These are phyloP conservation scores for Auanema sp. DNA, from an alignment of 2,888 invertebrate species.

Conservation along the genomic window DNA sequence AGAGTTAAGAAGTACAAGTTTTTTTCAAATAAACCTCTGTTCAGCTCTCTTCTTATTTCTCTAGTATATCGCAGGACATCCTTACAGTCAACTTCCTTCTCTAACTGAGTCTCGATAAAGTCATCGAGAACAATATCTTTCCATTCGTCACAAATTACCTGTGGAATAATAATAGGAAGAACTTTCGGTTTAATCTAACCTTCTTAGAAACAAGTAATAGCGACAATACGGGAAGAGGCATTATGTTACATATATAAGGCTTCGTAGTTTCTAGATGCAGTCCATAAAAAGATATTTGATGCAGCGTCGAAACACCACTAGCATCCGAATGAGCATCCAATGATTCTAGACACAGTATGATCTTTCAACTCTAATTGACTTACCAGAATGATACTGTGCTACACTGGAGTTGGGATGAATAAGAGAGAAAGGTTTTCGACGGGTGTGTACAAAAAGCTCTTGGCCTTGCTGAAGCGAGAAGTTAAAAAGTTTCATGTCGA, in stretches of 20 bases:
- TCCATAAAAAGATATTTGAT: slow-evolving; percentile 54
- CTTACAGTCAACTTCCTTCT: slow-evolving; percentile 24
- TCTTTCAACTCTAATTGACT: background rate
- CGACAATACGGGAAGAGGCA: slow-evolving; percentile 42
- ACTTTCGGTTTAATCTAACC: slow-evolving; percentile 12
- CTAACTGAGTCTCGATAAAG: slow-evolving; percentile 37
- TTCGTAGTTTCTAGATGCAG: slow-evolving; percentile 58
- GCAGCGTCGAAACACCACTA: slow-evolving; percentile 27
- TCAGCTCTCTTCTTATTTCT: slow-evolving; percentile 32
- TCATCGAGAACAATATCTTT: slow-evolving; percentile 31
- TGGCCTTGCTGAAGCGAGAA: slow-evolving; percentile 47
- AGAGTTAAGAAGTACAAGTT: background rate
- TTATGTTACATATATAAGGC: slow-evolving; percentile 49
- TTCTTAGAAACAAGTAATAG: slow-evolving; percentile 42
- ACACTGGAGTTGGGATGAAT: slow-evolving; percentile 58
- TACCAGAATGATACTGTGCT: slow-evolving; percentile 48
- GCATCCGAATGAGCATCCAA: slow-evolving; percentile 33
- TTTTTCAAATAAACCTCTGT: slow-evolving; percentile 16
- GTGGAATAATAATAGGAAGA: background rate
- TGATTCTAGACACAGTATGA: slow-evolving; percentile 26
- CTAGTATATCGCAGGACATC: slow-evolving; percentile 26
- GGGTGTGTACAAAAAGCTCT: slow-evolving; percentile 56
- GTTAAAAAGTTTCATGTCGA: background rate
- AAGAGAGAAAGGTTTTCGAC: slow-evolving; percentile 51
- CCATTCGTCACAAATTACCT: slow-evolving; percentile 31